Conservation (phyloP, 2,113 vertebrate species). For the Rhynchopsitta pachyrhyncha region DNA sequence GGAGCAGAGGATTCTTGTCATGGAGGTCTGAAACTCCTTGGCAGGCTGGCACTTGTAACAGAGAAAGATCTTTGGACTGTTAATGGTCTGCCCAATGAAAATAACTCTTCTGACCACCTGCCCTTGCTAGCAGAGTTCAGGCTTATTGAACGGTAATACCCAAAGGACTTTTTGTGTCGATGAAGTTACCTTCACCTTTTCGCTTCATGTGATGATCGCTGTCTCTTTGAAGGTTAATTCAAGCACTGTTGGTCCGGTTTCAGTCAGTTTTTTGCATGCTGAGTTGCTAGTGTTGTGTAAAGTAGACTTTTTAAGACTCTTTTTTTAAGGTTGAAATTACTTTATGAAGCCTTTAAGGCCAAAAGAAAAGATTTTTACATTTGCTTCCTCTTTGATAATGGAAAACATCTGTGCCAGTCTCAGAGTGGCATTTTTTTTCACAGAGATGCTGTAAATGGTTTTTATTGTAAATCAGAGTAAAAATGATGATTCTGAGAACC, state of each 20-base stretch:
- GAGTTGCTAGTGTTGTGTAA: slow-evolving; percentile 29
- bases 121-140: slow-evolving; percentile 89
- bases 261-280: slow-evolving; percentile 39
- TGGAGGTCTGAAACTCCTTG: slow-evolving; percentile 85
- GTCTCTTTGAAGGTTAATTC: slow-evolving; percentile 6
- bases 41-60: slow-evolving; percentile 85
- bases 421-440: slow-evolving; percentile 68
- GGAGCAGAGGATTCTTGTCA: slow-evolving; percentile 63
- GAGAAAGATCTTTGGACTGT: slow-evolving; percentile 84
- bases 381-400: slow-evolving; percentile 54
- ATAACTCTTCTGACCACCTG: slow-evolving; percentile 92
- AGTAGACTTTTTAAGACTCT: slow-evolving; percentile 29
- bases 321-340: neutral
- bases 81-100: slow-evolving; percentile 87
- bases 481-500: slow-evolving; percentile 35
- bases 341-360: neutral
- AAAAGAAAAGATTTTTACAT: slow-evolving; percentile 58
- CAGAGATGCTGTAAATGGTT: slow-evolving; percentile 59
- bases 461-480: slow-evolving; percentile 68
- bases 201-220: neutral
- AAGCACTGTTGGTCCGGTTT: slow-evolving; percentile 40
- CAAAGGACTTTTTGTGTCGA: neutral
- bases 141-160: slow-evolving; percentile 72
- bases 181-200: neutral
- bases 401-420: slow-evolving; percentile 60